These are phyloP conservation scores for Haliaeetus leucogaster DNA, from an alignment of 2,113 vertebrate species.

Conservation along the genomic window DNA sequence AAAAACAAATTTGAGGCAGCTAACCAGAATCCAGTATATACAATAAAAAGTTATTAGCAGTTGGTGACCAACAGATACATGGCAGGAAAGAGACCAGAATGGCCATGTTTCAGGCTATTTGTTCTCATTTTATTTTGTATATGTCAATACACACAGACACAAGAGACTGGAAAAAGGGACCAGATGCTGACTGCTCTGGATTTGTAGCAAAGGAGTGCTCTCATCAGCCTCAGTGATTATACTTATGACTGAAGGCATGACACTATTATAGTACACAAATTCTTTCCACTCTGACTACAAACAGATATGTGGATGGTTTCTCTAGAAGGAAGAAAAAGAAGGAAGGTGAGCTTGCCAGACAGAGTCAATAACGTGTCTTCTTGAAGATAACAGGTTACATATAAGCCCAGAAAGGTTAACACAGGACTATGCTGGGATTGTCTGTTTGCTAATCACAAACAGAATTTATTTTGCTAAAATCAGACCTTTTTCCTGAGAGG, in stretches of 20 bases:
- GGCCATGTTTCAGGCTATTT: not conserved
- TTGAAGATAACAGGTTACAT: not conserved
- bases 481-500: not conserved
- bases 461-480: not conserved
- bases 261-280: not conserved
- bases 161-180: not conserved
- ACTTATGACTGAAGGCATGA: not conserved
- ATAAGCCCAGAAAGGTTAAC: not conserved
- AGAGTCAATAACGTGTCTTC: not conserved
- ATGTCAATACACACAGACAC: not conserved
- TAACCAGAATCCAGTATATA: not conserved
- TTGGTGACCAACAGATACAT: not conserved
- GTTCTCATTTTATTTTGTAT: not conserved
- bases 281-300: not conserved
- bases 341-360: not conserved
- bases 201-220: not conserved
- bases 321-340: not conserved
- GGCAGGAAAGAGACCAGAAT: not conserved
- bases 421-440: not conserved
- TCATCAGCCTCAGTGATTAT: not conserved
- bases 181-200: not conserved
- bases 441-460: not conserved
- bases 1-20: not conserved
- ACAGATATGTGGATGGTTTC: not conserved
- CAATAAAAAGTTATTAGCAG: not conserved